Percentiles rank a stretch among this genome's conserved stretches.
These are phyloP conservation scores for Pelosia muscerda DNA, from an alignment of 2,888 invertebrate genomes.

Conservation along the genomic window DNA sequence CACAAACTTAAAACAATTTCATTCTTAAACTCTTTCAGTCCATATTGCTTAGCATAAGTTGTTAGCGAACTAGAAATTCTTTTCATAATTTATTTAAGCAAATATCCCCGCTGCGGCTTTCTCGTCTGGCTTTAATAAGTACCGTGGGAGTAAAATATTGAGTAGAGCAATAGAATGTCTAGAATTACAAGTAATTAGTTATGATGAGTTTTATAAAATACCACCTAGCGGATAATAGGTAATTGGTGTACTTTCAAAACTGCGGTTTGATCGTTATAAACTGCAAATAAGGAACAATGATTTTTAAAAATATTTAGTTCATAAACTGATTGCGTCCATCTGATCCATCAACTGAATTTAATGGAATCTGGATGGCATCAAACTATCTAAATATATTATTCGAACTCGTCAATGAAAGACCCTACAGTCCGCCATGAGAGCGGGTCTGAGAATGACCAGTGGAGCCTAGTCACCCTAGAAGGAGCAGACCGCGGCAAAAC, in stretches of 20 bases:
- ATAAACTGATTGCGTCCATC: too few species aligned
- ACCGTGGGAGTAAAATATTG: constrained; percentile 9
- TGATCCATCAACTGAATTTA: too few species aligned
- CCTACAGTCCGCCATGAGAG: too few species aligned
- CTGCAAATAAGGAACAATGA: background rate
- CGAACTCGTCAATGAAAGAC: too few species aligned
- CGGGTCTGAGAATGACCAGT: too few species aligned
- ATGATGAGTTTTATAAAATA: constrained; percentile 7
- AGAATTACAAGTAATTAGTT: constrained; percentile 8
- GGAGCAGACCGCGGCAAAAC: too few species aligned
- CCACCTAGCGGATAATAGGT: constrained; percentile 1
- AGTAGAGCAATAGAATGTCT: background rate
- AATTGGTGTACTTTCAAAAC: background rate
- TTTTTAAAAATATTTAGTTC: too few species aligned
- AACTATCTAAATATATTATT: too few species aligned
- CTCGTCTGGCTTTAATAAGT: background rate
- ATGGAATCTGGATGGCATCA: too few species aligned
- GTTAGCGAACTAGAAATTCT: background rate
- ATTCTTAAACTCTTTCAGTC: background rate
- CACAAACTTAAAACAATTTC: background rate
- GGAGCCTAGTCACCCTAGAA: too few species aligned
- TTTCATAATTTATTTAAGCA: constrained; percentile 8
- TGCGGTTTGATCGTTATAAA: background rate
- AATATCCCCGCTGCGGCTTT: constrained; percentile 1
- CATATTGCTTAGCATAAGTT: background rate